These are phyloP conservation scores for Aphidoletes aphidimyza DNA, from an alignment of 2,888 invertebrate species.

Conservation along the genomic window DNA sequence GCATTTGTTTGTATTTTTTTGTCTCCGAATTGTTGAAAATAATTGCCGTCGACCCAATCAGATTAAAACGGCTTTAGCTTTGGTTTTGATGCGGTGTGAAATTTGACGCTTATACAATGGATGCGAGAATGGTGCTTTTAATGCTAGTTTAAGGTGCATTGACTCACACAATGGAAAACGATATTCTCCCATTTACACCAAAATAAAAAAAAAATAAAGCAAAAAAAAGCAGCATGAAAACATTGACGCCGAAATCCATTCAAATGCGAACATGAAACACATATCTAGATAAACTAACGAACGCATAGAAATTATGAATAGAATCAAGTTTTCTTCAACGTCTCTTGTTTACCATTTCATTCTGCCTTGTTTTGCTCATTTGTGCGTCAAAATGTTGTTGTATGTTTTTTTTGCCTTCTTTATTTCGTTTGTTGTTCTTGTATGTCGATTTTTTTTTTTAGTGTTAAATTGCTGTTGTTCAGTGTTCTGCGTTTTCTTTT, in stretches of 20 bases:
- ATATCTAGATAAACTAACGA: not conserved
- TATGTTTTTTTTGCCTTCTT: too few species aligned
- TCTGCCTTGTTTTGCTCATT: not conserved
- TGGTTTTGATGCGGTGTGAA: slow-evolving; percentile 20
- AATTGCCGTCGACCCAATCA: slow-evolving; percentile 13
- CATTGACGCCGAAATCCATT: slow-evolving; percentile 35
- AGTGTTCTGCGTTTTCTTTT: not conserved
- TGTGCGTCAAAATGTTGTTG: not conserved
- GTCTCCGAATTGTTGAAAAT: not conserved
- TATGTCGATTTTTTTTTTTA: not conserved
- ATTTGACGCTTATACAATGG: slow-evolving; percentile 1
- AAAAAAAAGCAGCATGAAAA: not conserved
- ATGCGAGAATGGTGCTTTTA: not conserved
- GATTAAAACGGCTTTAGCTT: not conserved
- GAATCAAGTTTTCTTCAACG: not conserved
- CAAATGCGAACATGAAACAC: slow-evolving; percentile 10
- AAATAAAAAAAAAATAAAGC: not conserved
- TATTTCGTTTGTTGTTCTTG: not conserved
- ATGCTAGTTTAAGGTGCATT: slow-evolving; percentile 15
- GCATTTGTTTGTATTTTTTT: not conserved
- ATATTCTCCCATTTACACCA: slow-evolving; percentile 7
- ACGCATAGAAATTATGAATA: slow-evolving; percentile 41
- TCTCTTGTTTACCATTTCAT: slow-evolving; percentile 41
- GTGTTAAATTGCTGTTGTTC: slow-evolving; percentile 39
- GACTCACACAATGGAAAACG: not conserved